A percentile compares a stretch with the other conserved stretches of the same genome.
Conservation (phyloP, 2,113 vertebrate species). For the Junco hyemalis region DNA sequence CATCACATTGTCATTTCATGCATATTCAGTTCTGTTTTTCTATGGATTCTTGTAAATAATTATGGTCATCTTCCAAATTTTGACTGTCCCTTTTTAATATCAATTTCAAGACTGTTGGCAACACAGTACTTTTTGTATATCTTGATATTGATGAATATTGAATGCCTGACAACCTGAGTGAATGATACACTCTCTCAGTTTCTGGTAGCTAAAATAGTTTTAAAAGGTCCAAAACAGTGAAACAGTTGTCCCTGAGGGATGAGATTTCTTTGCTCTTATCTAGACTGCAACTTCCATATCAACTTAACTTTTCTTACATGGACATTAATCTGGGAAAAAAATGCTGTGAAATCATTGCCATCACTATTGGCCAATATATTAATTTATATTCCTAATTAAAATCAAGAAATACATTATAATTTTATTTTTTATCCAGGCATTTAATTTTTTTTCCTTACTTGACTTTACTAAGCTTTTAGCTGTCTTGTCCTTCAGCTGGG, state of each 20-base stretch:
- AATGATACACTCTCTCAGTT: neutral
- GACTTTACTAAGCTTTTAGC: neutral
- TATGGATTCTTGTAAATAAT: neutral
- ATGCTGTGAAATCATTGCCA: neutral
- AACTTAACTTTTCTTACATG: neutral
- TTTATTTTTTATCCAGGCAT: neutral
- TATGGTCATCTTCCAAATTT: neutral
- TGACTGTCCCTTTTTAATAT: neutral
- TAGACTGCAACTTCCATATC: neutral
- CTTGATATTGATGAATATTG: neutral
- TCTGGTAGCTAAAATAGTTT: neutral
- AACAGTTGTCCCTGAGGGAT: neutral
- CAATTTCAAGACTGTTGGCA: neutral
- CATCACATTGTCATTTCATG: neutral
- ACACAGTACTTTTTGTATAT: neutral
- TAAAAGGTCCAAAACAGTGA: neutral
- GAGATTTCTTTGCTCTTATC: neutral
- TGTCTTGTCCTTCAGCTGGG: neutral
- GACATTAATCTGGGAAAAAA: neutral
- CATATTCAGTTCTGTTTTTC: neutral
- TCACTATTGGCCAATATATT: neutral
- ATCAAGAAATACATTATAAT: neutral
- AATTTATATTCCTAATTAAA: conserved; percentile 19
- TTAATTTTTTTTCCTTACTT: neutral
- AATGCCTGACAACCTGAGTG: neutral